Conservation (phyloP, 2,797 vertebrate genomes). For the Orestias chungarensis region DNA sequence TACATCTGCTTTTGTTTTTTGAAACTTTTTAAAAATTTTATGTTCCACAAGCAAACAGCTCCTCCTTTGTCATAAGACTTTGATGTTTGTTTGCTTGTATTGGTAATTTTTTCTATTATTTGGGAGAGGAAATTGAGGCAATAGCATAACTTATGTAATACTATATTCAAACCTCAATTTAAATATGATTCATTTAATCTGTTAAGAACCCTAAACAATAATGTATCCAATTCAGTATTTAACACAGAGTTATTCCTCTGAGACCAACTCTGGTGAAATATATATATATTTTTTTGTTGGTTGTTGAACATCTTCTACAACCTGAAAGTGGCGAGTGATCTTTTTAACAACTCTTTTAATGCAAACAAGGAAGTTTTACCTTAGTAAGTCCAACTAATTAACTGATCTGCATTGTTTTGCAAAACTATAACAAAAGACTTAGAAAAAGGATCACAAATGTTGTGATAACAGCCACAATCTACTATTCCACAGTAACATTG, state of each 20-base stretch:
- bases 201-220: neutral
- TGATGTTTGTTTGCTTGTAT: too few relatives aligned
- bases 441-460: neutral
- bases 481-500: too few relatives aligned
- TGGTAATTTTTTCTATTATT: too few relatives aligned
- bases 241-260: neutral
- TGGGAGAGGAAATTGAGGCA: too few relatives aligned
- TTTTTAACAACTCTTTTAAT: neutral
- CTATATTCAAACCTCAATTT: too few relatives aligned
- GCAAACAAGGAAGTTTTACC: too few relatives aligned
- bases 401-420: neutral
- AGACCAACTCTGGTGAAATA: neutral
- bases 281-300: neutral
- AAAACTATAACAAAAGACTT: neutral
- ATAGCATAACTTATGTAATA: too few relatives aligned
- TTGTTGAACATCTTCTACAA: neutral
- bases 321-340: neutral
- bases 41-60: too few relatives aligned
- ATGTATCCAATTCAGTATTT: neutral
- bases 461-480: neutral
- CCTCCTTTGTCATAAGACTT: too few relatives aligned
- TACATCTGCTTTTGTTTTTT: too few relatives aligned
- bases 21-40: too few relatives aligned
- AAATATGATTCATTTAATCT: too few relatives aligned
- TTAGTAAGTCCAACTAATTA: neutral